Evolutionary conservation across 2,888 invertebrate genomes (phyloP).

Genomic region (Octodonta nipae): DNA sequence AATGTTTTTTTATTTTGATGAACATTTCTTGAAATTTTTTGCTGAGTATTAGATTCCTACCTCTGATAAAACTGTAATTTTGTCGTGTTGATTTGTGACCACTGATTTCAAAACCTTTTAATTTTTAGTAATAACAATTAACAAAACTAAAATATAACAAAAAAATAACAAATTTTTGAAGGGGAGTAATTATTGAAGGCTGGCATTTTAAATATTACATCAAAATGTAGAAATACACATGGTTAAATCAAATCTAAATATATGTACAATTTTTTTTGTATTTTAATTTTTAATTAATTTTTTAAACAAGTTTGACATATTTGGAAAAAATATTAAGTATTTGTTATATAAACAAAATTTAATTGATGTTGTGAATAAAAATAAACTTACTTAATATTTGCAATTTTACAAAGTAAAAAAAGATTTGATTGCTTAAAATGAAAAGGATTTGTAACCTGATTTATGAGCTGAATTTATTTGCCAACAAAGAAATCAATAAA

Average conservation of each 20-base stretch:
- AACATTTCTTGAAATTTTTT: background rate
- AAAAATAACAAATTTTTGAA: constrained; percentile 20
- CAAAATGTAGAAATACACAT: too few species aligned
- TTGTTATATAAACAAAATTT: too few species aligned
- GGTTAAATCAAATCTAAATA: too few species aligned
- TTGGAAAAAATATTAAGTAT: too few species aligned
- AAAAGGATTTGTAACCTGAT: background rate
- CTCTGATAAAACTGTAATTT: constrained; percentile 6
- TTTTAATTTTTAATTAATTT: too few species aligned
- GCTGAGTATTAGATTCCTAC: constrained; percentile 2
- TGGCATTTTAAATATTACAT: background rate
- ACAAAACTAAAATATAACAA: constrained; percentile 17
- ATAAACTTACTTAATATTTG: too few species aligned
- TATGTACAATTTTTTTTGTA: too few species aligned
- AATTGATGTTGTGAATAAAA: too few species aligned
- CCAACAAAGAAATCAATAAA: too few species aligned
- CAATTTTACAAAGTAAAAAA: too few species aligned
- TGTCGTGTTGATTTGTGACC: constrained; percentile 8
- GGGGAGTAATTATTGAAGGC: constrained; percentile 7
- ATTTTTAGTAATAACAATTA: constrained; percentile 16
- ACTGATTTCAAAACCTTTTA: constrained; percentile 9
- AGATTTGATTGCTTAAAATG: background rate
- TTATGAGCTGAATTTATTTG: too few species aligned
- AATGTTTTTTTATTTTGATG: constrained; percentile 4
- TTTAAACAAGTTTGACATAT: background rate